phyloP scores from a whole-genome alignment of 92 coral and sea anemone species.

The Virgularia gustaviana region DNA sequence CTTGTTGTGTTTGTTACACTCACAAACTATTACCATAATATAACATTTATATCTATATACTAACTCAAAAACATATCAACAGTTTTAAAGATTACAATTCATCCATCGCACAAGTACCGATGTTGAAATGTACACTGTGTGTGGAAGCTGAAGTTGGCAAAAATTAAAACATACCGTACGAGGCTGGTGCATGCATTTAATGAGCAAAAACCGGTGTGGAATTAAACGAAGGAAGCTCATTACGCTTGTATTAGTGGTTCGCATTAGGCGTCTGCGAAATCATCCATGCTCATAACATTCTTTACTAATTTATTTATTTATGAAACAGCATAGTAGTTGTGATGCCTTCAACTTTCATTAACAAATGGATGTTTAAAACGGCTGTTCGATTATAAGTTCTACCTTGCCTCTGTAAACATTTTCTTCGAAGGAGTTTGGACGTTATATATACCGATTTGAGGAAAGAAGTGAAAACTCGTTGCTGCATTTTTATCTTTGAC shows the following conservation, averaged over 20 bases:
- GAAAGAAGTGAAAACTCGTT: conserved; percentile 7
- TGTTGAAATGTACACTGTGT: neutral
- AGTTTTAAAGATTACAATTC: neutral
- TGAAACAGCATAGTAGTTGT: neutral
- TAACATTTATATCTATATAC: neutral
- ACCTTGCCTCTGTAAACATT: too few species aligned
- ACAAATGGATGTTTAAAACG: conserved; percentile 22
- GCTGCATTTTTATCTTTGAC: conserved; percentile 34
- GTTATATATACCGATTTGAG: too few species aligned
- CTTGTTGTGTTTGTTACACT: too few species aligned
- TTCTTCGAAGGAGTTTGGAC: too few species aligned
- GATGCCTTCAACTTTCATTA: conserved; percentile 34
- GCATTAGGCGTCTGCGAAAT: conserved; percentile 7
- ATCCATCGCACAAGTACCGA: neutral
- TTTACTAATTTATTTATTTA: conserved; percentile 19
- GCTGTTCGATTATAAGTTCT: conserved; percentile 9
- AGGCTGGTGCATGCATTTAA: too few species aligned
- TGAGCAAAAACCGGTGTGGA: too few species aligned
- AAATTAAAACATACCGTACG: too few species aligned
- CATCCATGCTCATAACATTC: conserved; percentile 20
- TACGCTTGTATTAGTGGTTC: conserved; percentile 21
- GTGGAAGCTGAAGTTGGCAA: too few species aligned
- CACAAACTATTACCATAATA: too few species aligned
- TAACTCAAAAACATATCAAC: neutral
- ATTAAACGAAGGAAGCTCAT: neutral